phyloP scores from a whole-genome alignment of 1,140 invertebrate genomes.

The Dendrolimus kikuchii region DNA sequence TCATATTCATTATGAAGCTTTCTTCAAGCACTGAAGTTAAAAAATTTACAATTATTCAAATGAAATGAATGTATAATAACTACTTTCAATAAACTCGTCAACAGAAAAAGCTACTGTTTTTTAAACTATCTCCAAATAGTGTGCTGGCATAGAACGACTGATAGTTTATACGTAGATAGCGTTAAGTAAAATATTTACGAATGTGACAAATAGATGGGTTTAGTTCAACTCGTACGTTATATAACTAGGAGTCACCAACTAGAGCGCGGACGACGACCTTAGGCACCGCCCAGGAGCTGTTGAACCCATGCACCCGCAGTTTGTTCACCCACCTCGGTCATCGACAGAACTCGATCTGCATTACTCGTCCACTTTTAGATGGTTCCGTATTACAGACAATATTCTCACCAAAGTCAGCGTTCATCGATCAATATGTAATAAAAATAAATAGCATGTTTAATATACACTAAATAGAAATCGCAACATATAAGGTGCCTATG shows the following conservation, averaged over 20 bases:
- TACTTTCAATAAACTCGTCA: too few species aligned
- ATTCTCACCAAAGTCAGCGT: not conserved
- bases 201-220: not conserved
- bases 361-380: constrained; percentile 12
- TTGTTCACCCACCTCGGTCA: constrained; percentile 33
- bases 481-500: too few species aligned
- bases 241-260: constrained; percentile 34
- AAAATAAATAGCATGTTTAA: not conserved
- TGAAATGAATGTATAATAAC: too few species aligned
- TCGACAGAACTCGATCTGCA: constrained; percentile 22
- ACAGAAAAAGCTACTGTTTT: too few species aligned
- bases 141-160: too few species aligned
- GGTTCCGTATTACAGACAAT: not conserved
- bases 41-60: too few species aligned
- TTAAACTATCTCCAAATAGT: too few species aligned
- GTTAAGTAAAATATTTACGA: not conserved
- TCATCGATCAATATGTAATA: too few species aligned
- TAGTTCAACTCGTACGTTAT: constrained; percentile 18
- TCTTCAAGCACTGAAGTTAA: too few species aligned
- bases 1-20: too few species aligned
- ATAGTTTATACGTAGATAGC: too few species aligned
- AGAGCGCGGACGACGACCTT: constrained; percentile 39
- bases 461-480: too few species aligned
- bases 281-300: constrained; percentile 37
- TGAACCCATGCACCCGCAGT: constrained; percentile 28